Base-by-base conservation (phyloP, 92 coral and sea anemone genomes). In the Ricordea florida region DNA sequence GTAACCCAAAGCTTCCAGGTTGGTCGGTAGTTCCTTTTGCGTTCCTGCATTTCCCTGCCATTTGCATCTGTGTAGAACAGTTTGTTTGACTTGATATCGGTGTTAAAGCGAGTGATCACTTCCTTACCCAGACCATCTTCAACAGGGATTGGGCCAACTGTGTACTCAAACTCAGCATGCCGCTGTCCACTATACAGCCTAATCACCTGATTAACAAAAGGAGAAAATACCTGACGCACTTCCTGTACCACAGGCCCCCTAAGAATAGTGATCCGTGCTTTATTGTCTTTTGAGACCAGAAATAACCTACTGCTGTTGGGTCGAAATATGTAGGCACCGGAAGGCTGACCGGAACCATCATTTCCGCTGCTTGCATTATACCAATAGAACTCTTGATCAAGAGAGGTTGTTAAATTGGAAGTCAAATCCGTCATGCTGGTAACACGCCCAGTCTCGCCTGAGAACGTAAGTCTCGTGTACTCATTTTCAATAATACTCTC, bases 81-180 rank as follows among this genome's bases (percentile, higher is more conserved):
- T 20, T 84, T 82, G 56, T 74, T 76, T 36, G 98, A 91, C 62
- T 91, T 88, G 69, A 94, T 85, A 55, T 83, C 93, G 16, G 94
- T 84, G 72, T 94, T 92, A 56, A 94, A 94, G 15, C 97, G 84
- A 33, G 88, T 74, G 27, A 96, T 92, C 4, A 96, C 55, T 57
- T 96, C 99, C 61, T 92, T 96, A 14, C 99, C 99, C 25, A 78
- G 83, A 0, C 75, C 41, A 44, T 93, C 96, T 13, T 72, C 83
- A 2, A 85, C 46, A 25, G 97, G 97, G 66, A 96, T 96, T 11
- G 99, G 99, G 0, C 99, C 99, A 31, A 96, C 87, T 0, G 99
- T 96, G 81, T 96, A 96, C 68, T 92, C 99, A 70, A 96, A 96
- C 77, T 96, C 96, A 2, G 96, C 99, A 52, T 87, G 79, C 40